Percentiles rank a stretch among this genome's conserved stretches.
Evolutionary conservation across 2,888 invertebrate species (phyloP).

Genomic region (Conomelus anceps): DNA sequence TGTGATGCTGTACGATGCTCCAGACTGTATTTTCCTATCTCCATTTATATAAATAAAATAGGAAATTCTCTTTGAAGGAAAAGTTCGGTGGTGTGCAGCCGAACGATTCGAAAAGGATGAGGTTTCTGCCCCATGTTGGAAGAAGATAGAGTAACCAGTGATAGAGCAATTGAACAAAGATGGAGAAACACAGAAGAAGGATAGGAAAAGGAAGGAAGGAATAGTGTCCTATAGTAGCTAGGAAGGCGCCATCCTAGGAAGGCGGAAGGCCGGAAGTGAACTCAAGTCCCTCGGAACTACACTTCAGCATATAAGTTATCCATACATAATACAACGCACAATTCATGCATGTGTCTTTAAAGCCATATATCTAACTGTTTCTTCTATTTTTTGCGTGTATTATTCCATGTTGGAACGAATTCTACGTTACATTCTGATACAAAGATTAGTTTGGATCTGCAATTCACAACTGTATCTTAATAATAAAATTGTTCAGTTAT

Average conservation of each 20-base stretch:
- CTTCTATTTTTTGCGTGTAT: background rate
- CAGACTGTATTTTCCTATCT: constrained; percentile 27
- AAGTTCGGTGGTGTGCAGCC: background rate
- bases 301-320: background rate
- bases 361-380: background rate
- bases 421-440: background rate
- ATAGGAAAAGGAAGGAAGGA: background rate
- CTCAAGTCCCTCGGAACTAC: background rate
- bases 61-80: constrained; percentile 23
- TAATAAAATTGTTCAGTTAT: too few species aligned
- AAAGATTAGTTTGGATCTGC: background rate
- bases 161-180: background rate
- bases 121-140: too few species aligned
- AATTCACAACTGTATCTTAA: too few species aligned
- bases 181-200: background rate
- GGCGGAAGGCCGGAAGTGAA: background rate
- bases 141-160: background rate
- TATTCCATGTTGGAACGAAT: too few species aligned
- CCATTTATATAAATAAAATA: constrained; percentile 28
- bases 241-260: background rate
- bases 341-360: background rate
- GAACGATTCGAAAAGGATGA: background rate
- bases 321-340: background rate
- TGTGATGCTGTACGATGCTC: constrained; percentile 12
- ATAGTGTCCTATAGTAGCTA: background rate